These are phyloP conservation scores for Drosophila picticornis DNA, from an alignment of 2,888 invertebrate species.

Conservation along the genomic window DNA sequence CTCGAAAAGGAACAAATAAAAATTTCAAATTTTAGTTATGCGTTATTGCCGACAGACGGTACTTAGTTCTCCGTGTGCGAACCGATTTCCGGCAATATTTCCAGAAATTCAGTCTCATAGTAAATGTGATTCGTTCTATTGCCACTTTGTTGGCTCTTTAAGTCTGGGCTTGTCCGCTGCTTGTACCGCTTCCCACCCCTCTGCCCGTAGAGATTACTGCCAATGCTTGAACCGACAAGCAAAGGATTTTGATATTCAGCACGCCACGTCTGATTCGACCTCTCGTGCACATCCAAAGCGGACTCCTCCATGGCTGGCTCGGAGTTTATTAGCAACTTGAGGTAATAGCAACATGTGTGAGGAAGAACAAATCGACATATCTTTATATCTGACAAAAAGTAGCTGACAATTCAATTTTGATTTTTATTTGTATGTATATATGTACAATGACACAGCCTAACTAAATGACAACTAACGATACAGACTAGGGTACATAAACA, in stretches of 20 bases:
- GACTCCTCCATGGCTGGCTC: constrained; percentile 36
- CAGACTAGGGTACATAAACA: constrained; percentile 66
- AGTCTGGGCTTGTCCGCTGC: constrained; percentile 16
- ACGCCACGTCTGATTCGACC: constrained; percentile 46
- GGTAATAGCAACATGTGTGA: constrained; percentile 10
- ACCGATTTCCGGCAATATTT: constrained; percentile 15
- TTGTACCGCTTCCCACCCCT: neutral
- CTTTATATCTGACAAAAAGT: neutral
- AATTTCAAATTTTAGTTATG: constrained; percentile 13
- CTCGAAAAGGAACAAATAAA: neutral
- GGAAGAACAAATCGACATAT: neutral
- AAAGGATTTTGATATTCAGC: constrained; percentile 25
- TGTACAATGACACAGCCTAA: constrained; percentile 41
- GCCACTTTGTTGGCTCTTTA: constrained; percentile 30
- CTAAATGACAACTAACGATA: constrained; percentile 13
- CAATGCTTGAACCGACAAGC: constrained; percentile 36
- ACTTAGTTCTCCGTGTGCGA: constrained; percentile 35
- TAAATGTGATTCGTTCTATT: constrained; percentile 4
- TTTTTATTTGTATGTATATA: constrained; percentile 8
- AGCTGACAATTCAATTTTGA: constrained; percentile 15
- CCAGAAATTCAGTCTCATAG: neutral
- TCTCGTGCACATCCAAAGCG: constrained; percentile 49
- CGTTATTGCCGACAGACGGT: neutral
- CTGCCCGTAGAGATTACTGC: constrained; percentile 22
- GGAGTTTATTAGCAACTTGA: constrained; percentile 1